Conservation (phyloP, 2,888 invertebrate species). For the Lepas anatifera region DNA sequence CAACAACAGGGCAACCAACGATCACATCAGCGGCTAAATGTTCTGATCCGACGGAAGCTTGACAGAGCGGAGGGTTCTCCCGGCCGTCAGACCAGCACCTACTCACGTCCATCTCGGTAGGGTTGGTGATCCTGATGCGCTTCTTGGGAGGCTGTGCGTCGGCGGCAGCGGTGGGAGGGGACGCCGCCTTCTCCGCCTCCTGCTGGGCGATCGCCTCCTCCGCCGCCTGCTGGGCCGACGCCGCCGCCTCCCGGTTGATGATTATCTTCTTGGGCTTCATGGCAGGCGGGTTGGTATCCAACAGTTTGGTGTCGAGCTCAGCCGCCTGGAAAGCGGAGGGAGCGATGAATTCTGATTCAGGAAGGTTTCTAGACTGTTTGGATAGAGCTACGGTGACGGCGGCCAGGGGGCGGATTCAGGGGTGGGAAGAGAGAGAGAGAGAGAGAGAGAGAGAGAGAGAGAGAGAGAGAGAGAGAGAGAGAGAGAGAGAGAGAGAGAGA, state of each 20-base stretch:
- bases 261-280: background rate
- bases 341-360: too few species aligned
- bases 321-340: background rate
- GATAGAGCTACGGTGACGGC: too few species aligned
- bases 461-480: too few species aligned
- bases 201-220: background rate
- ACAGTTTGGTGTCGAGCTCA: background rate
- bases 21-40: too few species aligned
- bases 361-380: too few species aligned
- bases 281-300: background rate
- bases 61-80: too few species aligned
- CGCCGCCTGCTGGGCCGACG: slow-evolving; percentile 1
- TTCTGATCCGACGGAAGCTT: too few species aligned
- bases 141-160: background rate
- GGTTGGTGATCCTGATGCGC: background rate
- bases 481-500: too few species aligned
- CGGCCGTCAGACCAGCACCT: background rate
- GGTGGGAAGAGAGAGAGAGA: too few species aligned
- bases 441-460: too few species aligned
- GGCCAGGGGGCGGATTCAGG: too few species aligned
- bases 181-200: background rate
- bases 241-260: background rate
- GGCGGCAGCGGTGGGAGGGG: background rate
- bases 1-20: too few species aligned
- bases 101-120: background rate